Evolutionary conservation across 2,888 invertebrate genomes (phyloP), one percentile per base, ranked within the genome.

Genomic region (Brachypterus glaber): DNA sequence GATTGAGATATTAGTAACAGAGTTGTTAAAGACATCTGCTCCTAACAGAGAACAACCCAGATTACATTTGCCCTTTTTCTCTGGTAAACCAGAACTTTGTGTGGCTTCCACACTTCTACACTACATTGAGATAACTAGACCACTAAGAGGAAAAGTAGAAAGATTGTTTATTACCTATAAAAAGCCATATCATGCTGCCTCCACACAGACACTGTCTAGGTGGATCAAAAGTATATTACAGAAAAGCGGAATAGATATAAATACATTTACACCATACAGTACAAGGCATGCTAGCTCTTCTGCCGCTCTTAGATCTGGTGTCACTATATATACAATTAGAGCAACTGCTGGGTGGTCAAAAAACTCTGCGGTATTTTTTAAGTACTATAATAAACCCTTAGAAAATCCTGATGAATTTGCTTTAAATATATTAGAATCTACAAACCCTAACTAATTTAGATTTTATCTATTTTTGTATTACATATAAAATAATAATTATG

Each of bases 261-360:
- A 27, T 2, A 26, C 27, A 12, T 14, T 36, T 5, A 48, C 27
- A 12, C 27, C 27, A 26, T 26, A 26, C 13, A 7, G 27, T 26
- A 26, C 43, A n/a, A 29, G 46, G 7, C 50, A 50, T 25, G 45
- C 45, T 2, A 34, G 40, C 5, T 47, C 47, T n/a, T 46, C 47
- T 11, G 39, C 48, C 3, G 50, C 44, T 13, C 35, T 35, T 4
- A 24, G 35, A n/a, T 39, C 11, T n/a, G 49, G 45, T 18, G 25
- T 48, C 1, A 40, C 18, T 27, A 27, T 46, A 5, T 36, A 43
- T 5, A 15, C 30, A 1, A 48, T 49, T 4, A 39, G 33, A 11
- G 40, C 33, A 4, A 45, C 41, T 18, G 46, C 46, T n/a, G 48
- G 46, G n/a, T 48, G 48, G 48, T 40, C 46, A 2, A 5, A 27